Base-by-base conservation (phyloP, 2,888 invertebrate species). In the Philhelius pedissequus region DNA sequence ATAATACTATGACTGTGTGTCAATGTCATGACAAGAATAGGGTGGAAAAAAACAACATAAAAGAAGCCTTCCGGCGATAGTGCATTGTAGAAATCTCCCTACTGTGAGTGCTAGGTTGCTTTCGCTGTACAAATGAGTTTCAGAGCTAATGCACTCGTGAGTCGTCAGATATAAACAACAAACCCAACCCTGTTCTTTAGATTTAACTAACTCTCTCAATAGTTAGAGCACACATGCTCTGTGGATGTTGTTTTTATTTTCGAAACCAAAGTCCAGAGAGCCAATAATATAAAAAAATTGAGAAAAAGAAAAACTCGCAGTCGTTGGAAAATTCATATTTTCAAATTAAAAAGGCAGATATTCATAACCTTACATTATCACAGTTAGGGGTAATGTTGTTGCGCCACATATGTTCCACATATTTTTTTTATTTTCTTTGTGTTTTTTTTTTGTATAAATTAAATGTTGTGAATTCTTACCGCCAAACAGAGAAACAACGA, bases 21-120 rank as follows among this genome's bases (percentile, higher is more conserved):
- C 81, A 82, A 77, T 82, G 77, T 81, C 82, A 82, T 54, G 32
- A 32, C 40, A 25, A 52, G 40, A 22, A 20, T 75, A 52, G 76
- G 70, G 70, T 76, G 70, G 56, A 52, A 56, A 52, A 56, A 38
- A 50, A 48, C 8, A 62, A 71, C 43, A 58, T n/a, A 52, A 62
- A 69, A 54, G 54, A 71, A 45, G 58, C 43, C 45, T 56, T 62
- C 69, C 38, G 58, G 38, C 25, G 15, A 2, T 11, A 15, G 22
- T 48, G 38, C 27, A 32, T 35, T 40, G 8, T 64, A 8, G 22
- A 56, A 43, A 48, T 66, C 8, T 13, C 30, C 25, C 27, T 64
- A 7, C 11, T 15, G 15, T 3, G 3, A 27, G 4, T 56, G 22
- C 5, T 38, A 22, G 25, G 30, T n/a, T 9, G 30, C 32, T 54